Base-by-base conservation (phyloP, 1,140 invertebrate species). In the Drosophila kikkawai region DNA sequence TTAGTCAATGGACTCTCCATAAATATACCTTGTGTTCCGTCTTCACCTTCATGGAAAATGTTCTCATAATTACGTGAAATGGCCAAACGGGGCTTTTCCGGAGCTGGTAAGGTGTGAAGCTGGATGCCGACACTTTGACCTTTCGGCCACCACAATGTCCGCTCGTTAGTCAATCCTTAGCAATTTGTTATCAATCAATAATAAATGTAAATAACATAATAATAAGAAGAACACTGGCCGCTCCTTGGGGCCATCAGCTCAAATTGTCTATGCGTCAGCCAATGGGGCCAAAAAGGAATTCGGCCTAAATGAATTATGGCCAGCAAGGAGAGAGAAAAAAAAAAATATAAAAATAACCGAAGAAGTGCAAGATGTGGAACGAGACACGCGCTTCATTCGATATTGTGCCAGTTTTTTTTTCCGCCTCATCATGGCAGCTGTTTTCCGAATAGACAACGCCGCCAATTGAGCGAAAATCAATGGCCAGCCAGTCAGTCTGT, bases 131-230 rank as follows among this genome's bases (percentile, higher is more conserved):
- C 71, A 71, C 73, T 80, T 79, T 88, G 84, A 84, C 84, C 85
- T 88, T 84, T 90, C 41, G 66, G 74, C 80, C 80, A 88, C 80
- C 85, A 88, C 85, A 88, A 88, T 88, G 67, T 84, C 37, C 73
- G 74, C 85, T 88, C 84, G 81, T 88, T 88, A 90, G 84, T 88
- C 85, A 84, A 79, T 88, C 78, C 42, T 81, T 26, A 61, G 85
- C 84, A 88, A 88, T 88, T 88, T 88, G 74, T 73, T 88, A 76
- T 64, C 77, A 90, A 88, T 90, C 85, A 88, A 88, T 90, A 88
- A 90, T 88, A 84, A 90, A 84, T 90, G 84, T 88, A 88, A 90
- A 88, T 88, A 90, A 81, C 85, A 85, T 88, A 90, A 88, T 84
- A 84, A 66, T 78, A 42, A 37, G 41, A 64, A 59, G 41, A 64